Base-by-base conservation (phyloP, 2,797 vertebrate genomes). In the Chromobotia macracanthus region DNA sequence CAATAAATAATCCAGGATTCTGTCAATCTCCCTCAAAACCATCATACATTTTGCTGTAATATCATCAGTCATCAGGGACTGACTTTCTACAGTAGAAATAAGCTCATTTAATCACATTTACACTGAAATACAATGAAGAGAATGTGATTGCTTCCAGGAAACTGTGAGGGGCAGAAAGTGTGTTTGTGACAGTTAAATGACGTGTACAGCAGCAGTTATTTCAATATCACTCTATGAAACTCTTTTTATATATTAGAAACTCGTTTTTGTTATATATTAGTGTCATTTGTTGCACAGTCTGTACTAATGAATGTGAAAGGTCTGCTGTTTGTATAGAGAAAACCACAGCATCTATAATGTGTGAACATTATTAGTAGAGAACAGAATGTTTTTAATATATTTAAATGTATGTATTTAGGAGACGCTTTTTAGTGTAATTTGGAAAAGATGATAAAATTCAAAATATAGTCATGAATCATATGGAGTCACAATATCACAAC, bases 171-270 rank as follows among this genome's bases (percentile, higher is more conserved):
- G 11, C 38, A 18, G 13, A 25, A 55, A 21, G n/a, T 19, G 12
- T 61, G 44, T 48, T 35, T 64, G 46, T 55, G 48, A 23, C 19
- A 12, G n/a, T 21, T 19, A n/a, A 66, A 35, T 64, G 46, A 16
- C 18, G 12, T 56, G 51, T 38, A 16, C 3, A 16, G 28, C 61
- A n/a, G 1, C 19, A n/a, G 51, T 65, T 61, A 75, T 75, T 75
- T 75, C 19, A 66, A 66, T 55, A 13, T 75, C 31, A 28, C 15
- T 66, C 13, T 12, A 19, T 55, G 61, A 51, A 66, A 61, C 56
- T n/a, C 60, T 73, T 56, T 61, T 61, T 38, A 60, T n/a, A 38
- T 21, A 55, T 38, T n/a, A n/a, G n/a, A n/a, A n/a, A n/a, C n/a
- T n/a, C n/a, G n/a, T n/a, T n/a, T n/a, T n/a, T n/a, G n/a, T n/a